phyloP scores from a whole-genome alignment of 2,113 vertebrate genomes.

The Thunnus thynnus region DNA sequence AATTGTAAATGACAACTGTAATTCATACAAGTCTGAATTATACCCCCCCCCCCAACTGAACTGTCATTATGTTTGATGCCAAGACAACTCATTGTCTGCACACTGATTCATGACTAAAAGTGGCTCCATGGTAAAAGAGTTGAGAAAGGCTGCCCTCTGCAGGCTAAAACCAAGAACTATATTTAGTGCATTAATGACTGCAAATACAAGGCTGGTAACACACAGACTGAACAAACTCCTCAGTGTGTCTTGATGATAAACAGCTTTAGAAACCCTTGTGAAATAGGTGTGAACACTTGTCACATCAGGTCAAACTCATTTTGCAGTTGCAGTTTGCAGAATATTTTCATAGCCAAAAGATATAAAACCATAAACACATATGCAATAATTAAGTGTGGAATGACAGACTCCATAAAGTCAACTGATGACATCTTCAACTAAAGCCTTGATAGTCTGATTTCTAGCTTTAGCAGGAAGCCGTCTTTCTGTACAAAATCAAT shows the following conservation, averaged over 20 bases:
- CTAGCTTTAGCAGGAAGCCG: not conserved
- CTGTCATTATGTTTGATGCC: no score
- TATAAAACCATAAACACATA: no score
- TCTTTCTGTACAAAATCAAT: not conserved
- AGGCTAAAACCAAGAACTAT: conserved; percentile 1
- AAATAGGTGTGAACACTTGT: not conserved
- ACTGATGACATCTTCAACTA: not conserved
- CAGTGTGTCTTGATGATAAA: no score
- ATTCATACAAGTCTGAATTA: not conserved
- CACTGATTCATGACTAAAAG: not conserved
- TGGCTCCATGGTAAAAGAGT: not conserved
- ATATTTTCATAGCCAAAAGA: no score
- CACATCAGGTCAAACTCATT: not conserved
- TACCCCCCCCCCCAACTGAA: not conserved
- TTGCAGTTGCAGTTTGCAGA: no score
- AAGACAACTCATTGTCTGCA: not conserved
- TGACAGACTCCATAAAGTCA: not conserved
- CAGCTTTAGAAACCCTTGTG: no score
- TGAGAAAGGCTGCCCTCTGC: conserved; percentile 57
- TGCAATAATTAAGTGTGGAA: not conserved
- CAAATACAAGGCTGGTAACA: not conserved
- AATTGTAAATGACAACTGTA: not conserved
- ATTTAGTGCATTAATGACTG: not conserved
- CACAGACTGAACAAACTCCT: not conserved
- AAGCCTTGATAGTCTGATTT: not conserved